Percentiles rank a stretch among this genome's conserved stretches.
Evolutionary conservation across 2,888 invertebrate species (phyloP).

Genomic region (Lasius fuliginosus): DNA sequence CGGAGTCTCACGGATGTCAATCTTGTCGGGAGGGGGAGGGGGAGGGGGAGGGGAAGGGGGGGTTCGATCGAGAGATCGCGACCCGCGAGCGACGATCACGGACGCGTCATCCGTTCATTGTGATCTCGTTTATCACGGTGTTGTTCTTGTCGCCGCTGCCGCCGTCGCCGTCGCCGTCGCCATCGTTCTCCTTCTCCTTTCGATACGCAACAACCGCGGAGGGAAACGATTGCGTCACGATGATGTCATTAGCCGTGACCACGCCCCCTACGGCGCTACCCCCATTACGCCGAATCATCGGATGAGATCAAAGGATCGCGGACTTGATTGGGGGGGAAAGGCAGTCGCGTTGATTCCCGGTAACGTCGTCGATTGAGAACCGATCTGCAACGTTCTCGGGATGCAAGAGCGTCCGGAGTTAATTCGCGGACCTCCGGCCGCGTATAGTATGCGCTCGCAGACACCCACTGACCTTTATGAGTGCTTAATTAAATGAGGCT

Average conservation of each 20-base stretch:
- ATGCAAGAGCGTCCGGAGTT: conserved; percentile 68
- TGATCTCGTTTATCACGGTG: conserved; percentile 76
- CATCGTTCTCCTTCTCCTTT: conserved; percentile 24
- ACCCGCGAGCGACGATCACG: conserved; percentile 31
- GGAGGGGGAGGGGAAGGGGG: not conserved
- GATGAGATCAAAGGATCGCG: conserved; percentile 62
- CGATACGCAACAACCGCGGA: conserved; percentile 70
- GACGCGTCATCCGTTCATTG: conserved; percentile 64
- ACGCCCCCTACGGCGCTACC: conserved; percentile 83
- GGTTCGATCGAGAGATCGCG: not conserved
- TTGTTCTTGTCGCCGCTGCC: conserved; percentile 67
- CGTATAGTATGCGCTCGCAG: conserved; percentile 58
- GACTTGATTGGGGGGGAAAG: conserved; percentile 3
- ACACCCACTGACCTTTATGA: conserved; percentile 60
- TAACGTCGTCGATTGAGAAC: conserved; percentile 42
- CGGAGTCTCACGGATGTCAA: conserved; percentile 64
- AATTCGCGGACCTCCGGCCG: conserved; percentile 70
- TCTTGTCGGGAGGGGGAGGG: conserved; percentile 11
- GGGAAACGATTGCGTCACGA: conserved; percentile 85
- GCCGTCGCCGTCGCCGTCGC: conserved; percentile 39
- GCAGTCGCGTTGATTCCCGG: conserved; percentile 12
- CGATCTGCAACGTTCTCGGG: conserved; percentile 47
- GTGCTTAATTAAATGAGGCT: conserved; percentile 72
- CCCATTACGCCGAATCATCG: conserved; percentile 84
- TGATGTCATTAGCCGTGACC: conserved; percentile 83